phyloP scores from a whole-genome alignment of 2,113 vertebrate genomes.

The Ammodytes marinus region DNA sequence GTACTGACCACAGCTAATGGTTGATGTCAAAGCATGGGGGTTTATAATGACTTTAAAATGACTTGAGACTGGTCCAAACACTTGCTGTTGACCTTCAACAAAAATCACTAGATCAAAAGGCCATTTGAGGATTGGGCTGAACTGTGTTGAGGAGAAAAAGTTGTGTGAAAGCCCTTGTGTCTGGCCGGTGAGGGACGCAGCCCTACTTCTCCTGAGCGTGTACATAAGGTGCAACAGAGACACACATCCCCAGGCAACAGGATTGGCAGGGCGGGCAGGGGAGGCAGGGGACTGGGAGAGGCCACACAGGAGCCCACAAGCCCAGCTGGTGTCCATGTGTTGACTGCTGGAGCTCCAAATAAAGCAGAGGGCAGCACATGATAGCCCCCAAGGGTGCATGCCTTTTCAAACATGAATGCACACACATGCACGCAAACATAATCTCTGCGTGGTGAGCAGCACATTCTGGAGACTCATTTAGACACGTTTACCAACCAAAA shows the following conservation, averaged over 20 bases:
- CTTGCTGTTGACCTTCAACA: background rate
- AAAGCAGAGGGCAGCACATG: constrained; percentile 72
- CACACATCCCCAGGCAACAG: constrained; percentile 36
- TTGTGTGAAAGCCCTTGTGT: constrained; percentile 25
- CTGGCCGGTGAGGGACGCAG: constrained; percentile 5
- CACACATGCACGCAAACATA: constrained; percentile 10
- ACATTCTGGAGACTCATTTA: background rate
- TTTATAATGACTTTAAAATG: background rate
- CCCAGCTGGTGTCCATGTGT: constrained; percentile 68
- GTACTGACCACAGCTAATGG: background rate
- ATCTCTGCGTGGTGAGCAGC: background rate
- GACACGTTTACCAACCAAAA: background rate
- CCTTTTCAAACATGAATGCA: constrained; percentile 38
- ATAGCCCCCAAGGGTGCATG: constrained; percentile 55
- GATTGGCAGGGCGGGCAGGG: background rate
- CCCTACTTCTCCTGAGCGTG: constrained; percentile 31
- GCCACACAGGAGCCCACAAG: constrained; percentile 41
- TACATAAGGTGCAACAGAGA: constrained; percentile 49
- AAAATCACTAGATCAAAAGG: background rate
- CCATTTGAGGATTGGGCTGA: background rate
- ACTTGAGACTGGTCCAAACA: no score
- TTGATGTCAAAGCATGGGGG: background rate
- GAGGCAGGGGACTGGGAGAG: constrained; percentile 9
- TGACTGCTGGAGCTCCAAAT: constrained; percentile 68
- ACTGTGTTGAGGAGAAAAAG: background rate